These are phyloP conservation scores for Furcifer pardalis DNA, from an alignment of 2,797 vertebrate genomes.

Conservation along the genomic window DNA sequence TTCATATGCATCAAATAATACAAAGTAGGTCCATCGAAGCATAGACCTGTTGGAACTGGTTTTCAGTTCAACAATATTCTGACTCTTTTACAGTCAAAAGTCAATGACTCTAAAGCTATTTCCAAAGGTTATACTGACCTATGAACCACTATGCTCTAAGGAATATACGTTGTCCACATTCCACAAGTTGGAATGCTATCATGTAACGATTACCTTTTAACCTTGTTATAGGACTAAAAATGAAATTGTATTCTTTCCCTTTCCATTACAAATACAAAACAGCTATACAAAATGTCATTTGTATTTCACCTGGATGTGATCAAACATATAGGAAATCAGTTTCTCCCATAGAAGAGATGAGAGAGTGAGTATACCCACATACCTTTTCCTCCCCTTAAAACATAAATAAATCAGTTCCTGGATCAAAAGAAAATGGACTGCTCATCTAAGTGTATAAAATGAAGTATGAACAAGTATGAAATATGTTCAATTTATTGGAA, in stretches of 20 bases:
- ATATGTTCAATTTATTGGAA: slow-evolving; percentile 19
- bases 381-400: slow-evolving; percentile 15
- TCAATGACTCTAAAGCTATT: neutral
- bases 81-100: neutral
- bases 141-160: neutral
- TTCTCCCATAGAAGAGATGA: neutral
- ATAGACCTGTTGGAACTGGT: neutral
- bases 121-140: neutral
- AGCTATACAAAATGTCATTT: slow-evolving; percentile 2
- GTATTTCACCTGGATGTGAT: neutral
- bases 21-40: no score
- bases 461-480: neutral
- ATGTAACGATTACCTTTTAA: slow-evolving; percentile 7
- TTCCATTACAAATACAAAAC: neutral
- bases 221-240: neutral
- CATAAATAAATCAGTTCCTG: slow-evolving; percentile 20
- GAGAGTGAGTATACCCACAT: neutral
- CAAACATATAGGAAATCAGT: slow-evolving; percentile 21
- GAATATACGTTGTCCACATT: neutral
- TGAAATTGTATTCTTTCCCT: neutral
- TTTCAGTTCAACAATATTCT: neutral
- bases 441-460: slow-evolving; percentile 34
- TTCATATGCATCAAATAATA: neutral
- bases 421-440: slow-evolving; percentile 30
- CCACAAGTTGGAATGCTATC: neutral